These are phyloP conservation scores for Aspiorhynchus laticeps DNA, from an alignment of 2,113 vertebrate genomes.

Conservation along the genomic window DNA sequence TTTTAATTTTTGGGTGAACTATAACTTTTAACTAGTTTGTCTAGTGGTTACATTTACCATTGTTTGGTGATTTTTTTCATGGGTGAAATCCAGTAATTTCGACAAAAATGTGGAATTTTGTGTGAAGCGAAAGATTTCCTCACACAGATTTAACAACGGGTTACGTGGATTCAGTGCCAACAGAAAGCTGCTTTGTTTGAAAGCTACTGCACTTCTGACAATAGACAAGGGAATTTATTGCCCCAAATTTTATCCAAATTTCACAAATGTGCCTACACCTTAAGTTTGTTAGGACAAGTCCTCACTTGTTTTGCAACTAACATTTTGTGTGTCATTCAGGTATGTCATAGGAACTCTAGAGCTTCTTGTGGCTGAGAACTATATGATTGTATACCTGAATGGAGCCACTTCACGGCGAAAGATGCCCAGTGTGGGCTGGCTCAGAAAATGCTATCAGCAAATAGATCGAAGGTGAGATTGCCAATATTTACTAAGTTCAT, in stretches of 20 bases:
- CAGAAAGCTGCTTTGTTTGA: neutral
- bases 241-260: neutral
- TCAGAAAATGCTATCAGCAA: constrained; percentile 96
- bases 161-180: neutral
- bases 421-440: constrained; percentile 97
- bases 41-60: no score
- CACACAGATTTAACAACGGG: neutral
- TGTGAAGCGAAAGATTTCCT: neutral
- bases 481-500: neutral
- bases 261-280: neutral
- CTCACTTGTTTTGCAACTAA: neutral
- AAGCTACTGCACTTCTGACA: neutral
- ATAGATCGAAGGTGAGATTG: constrained; percentile 89
- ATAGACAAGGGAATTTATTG: no score
- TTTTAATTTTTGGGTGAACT: no score
- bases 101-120: neutral
- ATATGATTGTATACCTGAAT: constrained; percentile 98
- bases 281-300: neutral
- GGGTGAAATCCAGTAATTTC: neutral
- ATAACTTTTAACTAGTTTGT: no score
- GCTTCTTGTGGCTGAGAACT: constrained; percentile 95
- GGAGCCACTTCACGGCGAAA: constrained; percentile 94
- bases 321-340: constrained; percentile 68
- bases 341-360: constrained; percentile 98
- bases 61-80: neutral